Evolutionary conservation across 2,888 invertebrate genomes (phyloP), one percentile per base, ranked within the genome.

Genomic region (Vandiemenella viatica): DNA sequence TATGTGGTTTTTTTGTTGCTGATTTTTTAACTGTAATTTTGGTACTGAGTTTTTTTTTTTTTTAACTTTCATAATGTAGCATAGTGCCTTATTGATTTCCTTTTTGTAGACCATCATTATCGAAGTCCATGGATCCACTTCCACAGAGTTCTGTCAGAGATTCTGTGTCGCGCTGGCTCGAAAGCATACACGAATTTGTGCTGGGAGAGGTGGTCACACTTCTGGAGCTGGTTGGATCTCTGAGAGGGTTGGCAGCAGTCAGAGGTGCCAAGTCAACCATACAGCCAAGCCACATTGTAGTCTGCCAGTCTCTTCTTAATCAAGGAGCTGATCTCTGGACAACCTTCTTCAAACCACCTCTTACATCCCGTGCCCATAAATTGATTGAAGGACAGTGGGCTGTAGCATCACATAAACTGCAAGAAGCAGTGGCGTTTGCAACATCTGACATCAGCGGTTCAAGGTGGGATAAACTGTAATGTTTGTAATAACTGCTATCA

Each of bases 231-330:
- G 74, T 86, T 4, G 75, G 77, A 3, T 78, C 78, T 44, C 73
- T 85, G 46, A 80, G 79, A 62, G 78, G 79, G 1, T 67, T 87
- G 52, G 80, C 83, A 57, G 77, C 80, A 50, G 79, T 85, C 47
- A 70, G 84, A 46, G 78, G 79, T 57, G 77, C 81, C 0, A 71
- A 77, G 46, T 74, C 74, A 61, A 71, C 79, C 22, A 54, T 32
- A 44, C 76, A 77, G 0, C 61, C 68, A 37, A 76, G 79, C 58
- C 85, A 84, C 79, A 65, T 68, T 4, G 61, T 65, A 8, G 73
- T 84, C 38, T 81, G 80, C 61, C 63, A 68, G 13, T 71, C 76
- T 4, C 67, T 81, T 0, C 69, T 72, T 49, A 67, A 71, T 3
- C 63, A 64, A 5, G 64, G 65, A 32, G 63, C 76, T 17, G 78